Evolutionary conservation across 2,797 vertebrate genomes (phyloP).

Genomic region (Acrossocheilus fasciatus): DNA sequence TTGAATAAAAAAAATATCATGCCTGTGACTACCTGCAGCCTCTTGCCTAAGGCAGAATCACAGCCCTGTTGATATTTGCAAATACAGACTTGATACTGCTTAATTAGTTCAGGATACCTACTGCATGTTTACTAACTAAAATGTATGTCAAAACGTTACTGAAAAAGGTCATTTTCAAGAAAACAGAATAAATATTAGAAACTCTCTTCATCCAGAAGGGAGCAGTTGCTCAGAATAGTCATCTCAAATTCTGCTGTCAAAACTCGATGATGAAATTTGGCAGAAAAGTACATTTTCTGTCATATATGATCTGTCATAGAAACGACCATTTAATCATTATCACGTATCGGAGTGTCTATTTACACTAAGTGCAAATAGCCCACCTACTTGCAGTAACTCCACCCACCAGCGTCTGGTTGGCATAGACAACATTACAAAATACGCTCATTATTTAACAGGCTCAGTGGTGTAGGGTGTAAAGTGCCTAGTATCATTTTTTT

Average conservation of each 20-base stretch:
- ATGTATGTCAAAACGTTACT: not conserved
- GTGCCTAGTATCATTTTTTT: no score
- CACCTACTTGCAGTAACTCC: no score
- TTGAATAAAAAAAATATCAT: not conserved
- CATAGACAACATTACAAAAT: no score
- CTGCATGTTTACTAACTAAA: not conserved
- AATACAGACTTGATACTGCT: not conserved
- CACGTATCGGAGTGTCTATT: no score
- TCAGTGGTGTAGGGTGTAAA: no score
- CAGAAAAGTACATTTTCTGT: not conserved
- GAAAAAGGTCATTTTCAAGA: not conserved
- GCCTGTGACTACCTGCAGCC: not conserved
- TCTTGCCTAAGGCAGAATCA: not conserved
- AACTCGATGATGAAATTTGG: not conserved
- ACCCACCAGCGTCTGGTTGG: no score
- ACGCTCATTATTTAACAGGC: no score
- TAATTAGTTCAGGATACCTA: not conserved
- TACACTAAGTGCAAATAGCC: no score
- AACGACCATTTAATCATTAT: no score
- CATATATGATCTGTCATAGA: not conserved
- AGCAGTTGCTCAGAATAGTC: slow-evolving; percentile 1
- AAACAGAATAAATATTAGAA: not conserved
- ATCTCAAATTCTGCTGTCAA: slow-evolving; percentile 1
- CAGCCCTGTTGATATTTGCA: not conserved
- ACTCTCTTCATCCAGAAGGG: not conserved